Conservation (phyloP, 2,888 invertebrate species). For the Sminthurides aquaticus region DNA sequence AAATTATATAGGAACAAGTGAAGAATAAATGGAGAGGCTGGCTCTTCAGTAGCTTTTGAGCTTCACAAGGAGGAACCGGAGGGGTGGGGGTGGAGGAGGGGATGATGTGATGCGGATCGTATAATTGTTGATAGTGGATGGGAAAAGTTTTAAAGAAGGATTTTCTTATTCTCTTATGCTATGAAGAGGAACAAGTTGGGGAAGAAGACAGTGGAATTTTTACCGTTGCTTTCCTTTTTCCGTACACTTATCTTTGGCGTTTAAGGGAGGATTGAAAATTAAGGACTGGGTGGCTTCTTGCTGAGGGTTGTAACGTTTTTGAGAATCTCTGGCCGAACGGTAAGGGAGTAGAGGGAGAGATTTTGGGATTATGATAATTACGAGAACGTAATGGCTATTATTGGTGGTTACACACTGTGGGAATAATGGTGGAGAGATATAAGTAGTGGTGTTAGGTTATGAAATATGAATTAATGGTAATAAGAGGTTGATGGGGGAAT, state of each 20-base stretch:
- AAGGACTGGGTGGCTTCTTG: background rate
- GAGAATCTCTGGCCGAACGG: background rate
- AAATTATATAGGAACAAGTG: constrained; percentile 11
- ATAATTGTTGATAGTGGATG: too few relatives aligned
- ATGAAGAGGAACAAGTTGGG: too few relatives aligned
- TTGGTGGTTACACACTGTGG: background rate
- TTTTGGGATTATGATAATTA: background rate
- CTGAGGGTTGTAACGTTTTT: background rate
- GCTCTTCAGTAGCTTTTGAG: background rate
- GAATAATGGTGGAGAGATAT: background rate
- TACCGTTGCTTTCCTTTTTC: background rate
- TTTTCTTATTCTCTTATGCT: too few relatives aligned
- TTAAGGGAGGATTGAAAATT: too few relatives aligned
- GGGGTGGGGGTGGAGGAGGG: too few relatives aligned
- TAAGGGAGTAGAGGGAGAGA: background rate
- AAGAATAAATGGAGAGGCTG: background rate
- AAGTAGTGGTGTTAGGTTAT: background rate
- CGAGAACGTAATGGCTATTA: background rate
- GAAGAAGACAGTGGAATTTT: background rate
- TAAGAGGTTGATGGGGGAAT: background rate
- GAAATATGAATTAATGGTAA: background rate
- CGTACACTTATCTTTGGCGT: too few relatives aligned
- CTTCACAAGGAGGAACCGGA: background rate
- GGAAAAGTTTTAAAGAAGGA: too few relatives aligned
- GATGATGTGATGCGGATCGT: too few relatives aligned